Percentiles rank a stretch among this genome's conserved stretches.
Evolutionary conservation across 2,888 invertebrate genomes (phyloP).

Genomic region (Aphelenchoides bicaudatus): DNA sequence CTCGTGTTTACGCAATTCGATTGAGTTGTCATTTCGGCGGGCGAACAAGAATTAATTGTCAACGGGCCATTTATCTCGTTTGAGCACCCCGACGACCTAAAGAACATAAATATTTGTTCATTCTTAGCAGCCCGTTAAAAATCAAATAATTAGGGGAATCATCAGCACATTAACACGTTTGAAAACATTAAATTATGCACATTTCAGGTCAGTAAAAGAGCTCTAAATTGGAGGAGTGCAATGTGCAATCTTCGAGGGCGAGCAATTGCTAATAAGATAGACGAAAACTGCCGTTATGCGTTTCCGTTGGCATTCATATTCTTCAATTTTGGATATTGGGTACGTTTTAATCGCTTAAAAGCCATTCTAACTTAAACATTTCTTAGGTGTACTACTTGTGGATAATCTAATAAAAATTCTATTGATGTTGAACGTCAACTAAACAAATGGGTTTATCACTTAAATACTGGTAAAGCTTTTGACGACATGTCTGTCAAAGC

Average conservation of each 20-base stretch:
- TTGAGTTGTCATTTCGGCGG: neutral
- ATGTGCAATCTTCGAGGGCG: constrained; percentile 52
- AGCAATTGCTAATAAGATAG: constrained; percentile 53
- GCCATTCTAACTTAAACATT: too few relatives aligned
- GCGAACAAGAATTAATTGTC: neutral
- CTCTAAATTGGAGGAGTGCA: constrained; percentile 48
- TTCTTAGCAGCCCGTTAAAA: neutral
- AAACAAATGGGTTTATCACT: too few relatives aligned
- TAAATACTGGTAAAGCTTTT: too few relatives aligned
- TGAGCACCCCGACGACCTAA: neutral
- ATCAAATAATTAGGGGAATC: too few relatives aligned
- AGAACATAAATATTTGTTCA: neutral
- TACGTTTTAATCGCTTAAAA: too few relatives aligned
- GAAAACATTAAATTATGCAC: constrained; percentile 31
- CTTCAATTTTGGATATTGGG: constrained; percentile 58
- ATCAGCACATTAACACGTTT: too few relatives aligned
- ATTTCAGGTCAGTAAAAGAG: constrained; percentile 46
- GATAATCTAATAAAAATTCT: too few relatives aligned
- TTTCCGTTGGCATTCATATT: constrained; percentile 54
- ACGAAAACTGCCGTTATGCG: constrained; percentile 51
- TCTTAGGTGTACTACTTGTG: too few relatives aligned
- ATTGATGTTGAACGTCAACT: too few relatives aligned
- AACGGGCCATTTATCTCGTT: neutral
- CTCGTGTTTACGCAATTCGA: neutral
- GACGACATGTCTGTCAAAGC: too few relatives aligned